A percentile compares a stretch with the other conserved stretches of the same genome.
These are phyloP conservation scores for Philypnodon macrostomus DNA, from an alignment of 2,797 vertebrate genomes.

Conservation along the genomic window DNA sequence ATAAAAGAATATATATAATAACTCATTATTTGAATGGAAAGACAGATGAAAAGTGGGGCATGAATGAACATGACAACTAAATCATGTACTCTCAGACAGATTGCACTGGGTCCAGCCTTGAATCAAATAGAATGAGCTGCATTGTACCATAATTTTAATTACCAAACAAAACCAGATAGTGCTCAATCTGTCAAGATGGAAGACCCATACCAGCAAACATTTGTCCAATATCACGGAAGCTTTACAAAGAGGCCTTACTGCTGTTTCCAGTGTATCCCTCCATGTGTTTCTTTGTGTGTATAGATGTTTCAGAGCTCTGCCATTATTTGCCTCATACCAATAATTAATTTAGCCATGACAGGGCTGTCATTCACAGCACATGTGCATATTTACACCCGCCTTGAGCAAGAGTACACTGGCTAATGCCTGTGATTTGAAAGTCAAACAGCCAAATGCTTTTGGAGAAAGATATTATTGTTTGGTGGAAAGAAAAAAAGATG, in stretches of 20 bases:
- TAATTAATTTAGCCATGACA: constrained; percentile 79
- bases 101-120: constrained; percentile 51
- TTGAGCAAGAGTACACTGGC: constrained; percentile 73
- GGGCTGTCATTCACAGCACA: constrained; percentile 77
- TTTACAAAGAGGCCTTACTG: constrained; percentile 69
- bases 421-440: constrained; percentile 79
- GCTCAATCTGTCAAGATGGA: constrained; percentile 66
- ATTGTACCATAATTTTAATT: constrained; percentile 71
- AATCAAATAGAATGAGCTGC: constrained; percentile 54
- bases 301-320: constrained; percentile 74
- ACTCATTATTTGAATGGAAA: constrained; percentile 37
- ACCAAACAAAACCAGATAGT: constrained; percentile 74
- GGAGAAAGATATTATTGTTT: constrained; percentile 77
- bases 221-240: constrained; percentile 74
- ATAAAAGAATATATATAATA: constrained; percentile 11
- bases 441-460: constrained; percentile 77
- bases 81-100: constrained; percentile 57
- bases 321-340: constrained; percentile 75
- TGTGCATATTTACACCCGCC: constrained; percentile 78
- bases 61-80: constrained; percentile 53
- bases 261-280: constrained; percentile 72
- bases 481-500: constrained; percentile 56
- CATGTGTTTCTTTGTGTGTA: constrained; percentile 77
- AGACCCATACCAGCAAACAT: constrained; percentile 74
- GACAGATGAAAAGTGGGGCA: constrained; percentile 51